Conservation (phyloP, 2,113 vertebrate genomes). For the Axis porcinus region DNA sequence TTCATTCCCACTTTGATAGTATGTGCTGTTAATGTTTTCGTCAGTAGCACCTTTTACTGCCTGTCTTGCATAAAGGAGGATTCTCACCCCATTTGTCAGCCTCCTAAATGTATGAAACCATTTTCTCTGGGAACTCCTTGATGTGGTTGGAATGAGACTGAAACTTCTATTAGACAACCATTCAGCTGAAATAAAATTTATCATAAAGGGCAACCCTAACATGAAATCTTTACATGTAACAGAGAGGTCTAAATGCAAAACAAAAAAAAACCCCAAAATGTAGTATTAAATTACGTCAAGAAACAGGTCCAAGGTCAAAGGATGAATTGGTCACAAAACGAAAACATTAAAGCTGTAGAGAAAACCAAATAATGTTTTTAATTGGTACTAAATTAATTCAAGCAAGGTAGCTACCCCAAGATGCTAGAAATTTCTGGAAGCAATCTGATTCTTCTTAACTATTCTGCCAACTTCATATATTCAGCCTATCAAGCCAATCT, state of each 20-base stretch:
- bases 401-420: background rate
- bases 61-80: constrained; percentile 19
- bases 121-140: background rate
- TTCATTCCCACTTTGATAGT: background rate
- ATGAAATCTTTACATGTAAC: background rate
- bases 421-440: background rate
- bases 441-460: background rate
- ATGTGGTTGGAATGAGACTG: constrained; percentile 35
- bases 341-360: background rate
- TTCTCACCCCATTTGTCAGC: background rate
- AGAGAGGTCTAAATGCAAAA: constrained; percentile 26
- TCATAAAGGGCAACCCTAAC: background rate
- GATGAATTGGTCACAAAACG: background rate
- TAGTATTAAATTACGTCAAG: background rate
- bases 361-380: background rate
- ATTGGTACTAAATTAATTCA: background rate
- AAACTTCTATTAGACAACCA: background rate
- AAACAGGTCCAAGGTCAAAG: background rate
- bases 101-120: background rate
- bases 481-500: background rate
- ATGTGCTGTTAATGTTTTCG: background rate
- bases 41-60: background rate
- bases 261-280: background rate
- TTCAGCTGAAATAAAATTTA: background rate
- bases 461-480: background rate